Evolutionary conservation across 2,888 invertebrate genomes (phyloP).

Genomic region (Arge pagana): DNA sequence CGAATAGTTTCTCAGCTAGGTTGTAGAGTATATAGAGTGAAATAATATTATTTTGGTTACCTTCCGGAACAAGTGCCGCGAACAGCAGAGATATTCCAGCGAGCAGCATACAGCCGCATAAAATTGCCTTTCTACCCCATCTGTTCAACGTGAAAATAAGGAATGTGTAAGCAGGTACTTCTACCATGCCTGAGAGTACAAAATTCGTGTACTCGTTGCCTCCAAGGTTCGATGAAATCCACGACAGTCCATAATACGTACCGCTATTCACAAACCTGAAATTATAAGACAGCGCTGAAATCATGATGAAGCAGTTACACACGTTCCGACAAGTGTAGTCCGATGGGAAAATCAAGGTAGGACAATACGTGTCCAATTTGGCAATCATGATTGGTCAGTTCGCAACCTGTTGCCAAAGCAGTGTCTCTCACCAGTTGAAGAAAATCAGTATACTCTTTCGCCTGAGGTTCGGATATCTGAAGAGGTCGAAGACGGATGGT

Average conservation of each 20-base stretch:
- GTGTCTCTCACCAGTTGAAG: constrained; percentile 73
- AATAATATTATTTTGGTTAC: constrained; percentile 54
- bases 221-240: constrained; percentile 74
- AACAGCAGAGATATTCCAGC: constrained; percentile 66
- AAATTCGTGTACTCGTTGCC: constrained; percentile 77
- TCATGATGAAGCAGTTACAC: neutral
- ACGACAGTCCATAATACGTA: constrained; percentile 78
- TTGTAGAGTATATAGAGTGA: too few relatives aligned
- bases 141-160: constrained; percentile 69
- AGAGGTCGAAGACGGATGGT: constrained; percentile 65
- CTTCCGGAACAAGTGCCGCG: constrained; percentile 64
- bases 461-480: constrained; percentile 68
- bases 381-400: neutral
- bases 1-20: neutral
- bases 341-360: neutral
- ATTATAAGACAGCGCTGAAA: too few relatives aligned
- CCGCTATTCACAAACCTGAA: constrained; percentile 75
- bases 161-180: constrained; percentile 74
- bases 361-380: neutral
- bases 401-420: too few relatives aligned
- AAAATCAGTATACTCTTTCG: constrained; percentile 71
- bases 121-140: constrained; percentile 71
- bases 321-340: neutral
- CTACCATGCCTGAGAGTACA: constrained; percentile 74
- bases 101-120: constrained; percentile 71